Evolutionary conservation across 35 echinoderm and acorn worm genomes (phyloP).

Genomic region (Lytechinus variegatus): DNA sequence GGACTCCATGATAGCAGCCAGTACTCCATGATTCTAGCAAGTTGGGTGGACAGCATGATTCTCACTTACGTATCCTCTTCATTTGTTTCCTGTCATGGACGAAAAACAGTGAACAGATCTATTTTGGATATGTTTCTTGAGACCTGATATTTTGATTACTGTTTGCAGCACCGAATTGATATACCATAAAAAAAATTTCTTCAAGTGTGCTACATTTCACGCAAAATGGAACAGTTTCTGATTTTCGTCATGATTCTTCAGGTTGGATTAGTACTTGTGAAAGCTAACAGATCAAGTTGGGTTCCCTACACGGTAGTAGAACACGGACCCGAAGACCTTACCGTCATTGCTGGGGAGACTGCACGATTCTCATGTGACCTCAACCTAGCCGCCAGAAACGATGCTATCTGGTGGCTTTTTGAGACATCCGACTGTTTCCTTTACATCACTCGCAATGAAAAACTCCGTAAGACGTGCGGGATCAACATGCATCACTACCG

Average conservation of each 20-base stretch:
- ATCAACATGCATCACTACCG: slow-evolving; percentile 42
- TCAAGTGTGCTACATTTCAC: background rate
- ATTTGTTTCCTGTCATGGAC: background rate
- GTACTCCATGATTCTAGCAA: background rate
- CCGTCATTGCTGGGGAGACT: slow-evolving; percentile 9
- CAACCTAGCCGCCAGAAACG: background rate
- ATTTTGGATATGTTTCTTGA: background rate
- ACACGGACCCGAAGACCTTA: background rate
- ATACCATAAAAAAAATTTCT: background rate
- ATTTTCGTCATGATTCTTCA: background rate
- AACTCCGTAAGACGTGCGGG: slow-evolving; percentile 9
- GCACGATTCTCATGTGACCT: slow-evolving; percentile 40
- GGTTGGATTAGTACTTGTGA: background rate
- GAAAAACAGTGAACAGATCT: background rate
- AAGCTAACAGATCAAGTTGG: background rate
- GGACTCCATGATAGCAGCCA: background rate
- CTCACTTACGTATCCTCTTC: too few species aligned
- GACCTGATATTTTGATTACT: background rate
- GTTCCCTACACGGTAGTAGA: slow-evolving; percentile 17
- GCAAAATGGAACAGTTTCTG: background rate
- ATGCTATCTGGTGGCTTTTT: slow-evolving; percentile 44
- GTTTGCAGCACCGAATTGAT: background rate
- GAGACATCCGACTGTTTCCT: slow-evolving; percentile 9
- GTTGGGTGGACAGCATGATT: too few species aligned
- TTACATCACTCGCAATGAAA: slow-evolving; percentile 32